Conservation (phyloP, 2,113 vertebrate species). For the Rhynchopsitta pachyrhyncha region DNA sequence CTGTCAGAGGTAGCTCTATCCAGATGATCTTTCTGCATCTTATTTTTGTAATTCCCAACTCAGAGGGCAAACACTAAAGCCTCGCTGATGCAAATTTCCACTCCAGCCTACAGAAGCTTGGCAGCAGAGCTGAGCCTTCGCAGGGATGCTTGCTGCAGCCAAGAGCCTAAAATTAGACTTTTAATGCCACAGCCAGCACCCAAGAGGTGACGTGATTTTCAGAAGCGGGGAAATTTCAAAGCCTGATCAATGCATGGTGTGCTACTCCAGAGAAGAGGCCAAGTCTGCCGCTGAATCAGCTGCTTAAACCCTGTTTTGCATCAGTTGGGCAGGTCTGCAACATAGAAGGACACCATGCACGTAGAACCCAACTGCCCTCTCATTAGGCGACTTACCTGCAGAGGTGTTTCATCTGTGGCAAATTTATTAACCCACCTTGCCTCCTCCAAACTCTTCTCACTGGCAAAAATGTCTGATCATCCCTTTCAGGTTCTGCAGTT, state of each 20-base stretch:
- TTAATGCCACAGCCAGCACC: not conserved
- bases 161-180: constrained; percentile 42
- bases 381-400: not conserved
- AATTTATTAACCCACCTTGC: not conserved
- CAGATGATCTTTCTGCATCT: not conserved
- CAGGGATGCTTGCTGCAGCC: not conserved
- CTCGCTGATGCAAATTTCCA: constrained; percentile 7
- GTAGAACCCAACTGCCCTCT: not conserved
- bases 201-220: constrained; percentile 31
- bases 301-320: not conserved
- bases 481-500: not conserved
- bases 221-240: not conserved
- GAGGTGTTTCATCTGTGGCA: not conserved
- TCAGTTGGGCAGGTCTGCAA: not conserved
- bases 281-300: not conserved
- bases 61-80: not conserved
- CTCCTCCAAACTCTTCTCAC: not conserved
- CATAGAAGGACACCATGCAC: not conserved
- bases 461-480: not conserved
- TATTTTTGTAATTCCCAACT: not conserved
- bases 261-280: not conserved
- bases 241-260: not conserved
- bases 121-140: not conserved
- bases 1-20: not conserved
- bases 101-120: constrained; percentile 20